Percentiles rank a stretch among this genome's conserved stretches.
Conservation (phyloP, 2,888 invertebrate species). For the Dryocosmus kuriphilus region DNA sequence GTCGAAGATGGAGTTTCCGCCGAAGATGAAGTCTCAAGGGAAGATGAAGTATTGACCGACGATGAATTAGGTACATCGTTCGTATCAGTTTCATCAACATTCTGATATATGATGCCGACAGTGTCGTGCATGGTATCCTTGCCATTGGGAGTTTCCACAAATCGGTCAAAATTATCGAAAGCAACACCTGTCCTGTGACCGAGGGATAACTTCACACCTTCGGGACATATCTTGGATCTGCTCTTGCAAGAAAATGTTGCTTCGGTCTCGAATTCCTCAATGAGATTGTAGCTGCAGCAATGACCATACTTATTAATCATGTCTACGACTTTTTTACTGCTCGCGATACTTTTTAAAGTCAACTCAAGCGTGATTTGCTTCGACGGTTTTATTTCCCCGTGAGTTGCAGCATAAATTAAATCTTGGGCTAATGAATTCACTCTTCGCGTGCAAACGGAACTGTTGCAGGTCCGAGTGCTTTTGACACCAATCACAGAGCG, state of each 20-base stretch:
- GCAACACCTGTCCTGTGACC: slow-evolving; percentile 43
- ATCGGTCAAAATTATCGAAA: slow-evolving; percentile 47
- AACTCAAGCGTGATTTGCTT: no score
- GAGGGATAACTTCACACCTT: slow-evolving; percentile 15
- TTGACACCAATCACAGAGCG: not conserved
- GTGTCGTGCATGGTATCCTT: no score
- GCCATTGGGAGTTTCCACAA: not conserved
- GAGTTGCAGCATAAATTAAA: slow-evolving; percentile 56
- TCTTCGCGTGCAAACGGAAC: slow-evolving; percentile 1
- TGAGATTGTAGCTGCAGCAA: slow-evolving; percentile 58
- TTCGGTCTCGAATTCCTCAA: slow-evolving; percentile 65
- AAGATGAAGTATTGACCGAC: no score
- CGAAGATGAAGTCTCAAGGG: no score
- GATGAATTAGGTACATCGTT: no score
- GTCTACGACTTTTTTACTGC: no score
- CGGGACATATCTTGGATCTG: slow-evolving; percentile 40
- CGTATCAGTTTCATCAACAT: no score
- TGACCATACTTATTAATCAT: no score
- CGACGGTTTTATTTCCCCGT: slow-evolving; percentile 60
- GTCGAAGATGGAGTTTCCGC: no score
- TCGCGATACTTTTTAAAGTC: no score
- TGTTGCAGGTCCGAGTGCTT: not conserved
- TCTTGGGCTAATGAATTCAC: slow-evolving; percentile 49
- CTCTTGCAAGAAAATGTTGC: slow-evolving; percentile 53
- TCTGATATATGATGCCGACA: no score